phyloP scores from a whole-genome alignment of 2,113 vertebrate species.

The Zeus faber region DNA sequence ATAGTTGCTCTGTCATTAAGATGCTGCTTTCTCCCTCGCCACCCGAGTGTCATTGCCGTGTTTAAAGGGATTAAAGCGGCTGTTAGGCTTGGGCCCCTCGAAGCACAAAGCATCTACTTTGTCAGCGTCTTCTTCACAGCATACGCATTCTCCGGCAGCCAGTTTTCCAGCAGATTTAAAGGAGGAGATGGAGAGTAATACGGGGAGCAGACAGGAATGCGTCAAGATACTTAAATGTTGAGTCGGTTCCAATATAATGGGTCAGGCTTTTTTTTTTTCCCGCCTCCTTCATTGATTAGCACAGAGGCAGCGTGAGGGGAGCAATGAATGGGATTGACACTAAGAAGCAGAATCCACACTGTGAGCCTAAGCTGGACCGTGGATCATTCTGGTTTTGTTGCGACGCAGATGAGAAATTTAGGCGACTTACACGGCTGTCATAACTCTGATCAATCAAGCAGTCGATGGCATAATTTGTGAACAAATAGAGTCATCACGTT shows the following conservation, averaged over 20 bases:
- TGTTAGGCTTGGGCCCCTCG: constrained; percentile 46
- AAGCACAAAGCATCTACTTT: constrained; percentile 50
- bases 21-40: constrained; percentile 24
- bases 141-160: constrained; percentile 17
- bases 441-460: constrained; percentile 36
- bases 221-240: no score
- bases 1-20: no score
- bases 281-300: no score
- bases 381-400: not conserved
- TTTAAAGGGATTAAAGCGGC: constrained; percentile 60
- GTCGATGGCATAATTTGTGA: constrained; percentile 15
- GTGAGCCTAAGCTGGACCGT: not conserved
- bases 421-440: constrained; percentile 27
- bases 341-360: not conserved
- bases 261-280: not conserved
- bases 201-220: not conserved
- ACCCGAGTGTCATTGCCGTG: constrained; percentile 40
- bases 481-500: constrained; percentile 32
- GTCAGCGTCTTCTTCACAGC: no score
- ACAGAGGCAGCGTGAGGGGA: no score
- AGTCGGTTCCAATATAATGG: not conserved
- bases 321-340: no score
- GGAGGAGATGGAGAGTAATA: constrained; percentile 9
- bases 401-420: constrained; percentile 17
- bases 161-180: constrained; percentile 7